Conservation (phyloP, 2,888 invertebrate genomes). For the Trisateles emortualis region DNA sequence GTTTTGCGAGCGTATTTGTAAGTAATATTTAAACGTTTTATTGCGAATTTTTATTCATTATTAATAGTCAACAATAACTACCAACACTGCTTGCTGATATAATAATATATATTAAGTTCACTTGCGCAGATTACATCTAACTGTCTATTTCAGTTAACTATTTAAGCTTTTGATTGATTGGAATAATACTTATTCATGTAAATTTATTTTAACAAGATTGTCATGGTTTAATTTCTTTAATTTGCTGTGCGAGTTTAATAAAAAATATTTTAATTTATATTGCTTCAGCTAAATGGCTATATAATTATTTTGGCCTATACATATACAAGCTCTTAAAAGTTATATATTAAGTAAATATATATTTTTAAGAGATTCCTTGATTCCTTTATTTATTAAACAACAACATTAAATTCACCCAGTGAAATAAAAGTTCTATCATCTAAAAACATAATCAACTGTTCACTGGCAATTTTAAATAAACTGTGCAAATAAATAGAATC, state of each 20-base stretch:
- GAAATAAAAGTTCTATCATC: too few species aligned
- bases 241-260: not conserved
- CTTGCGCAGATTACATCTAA: conserved; percentile 10
- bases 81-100: conserved; percentile 1
- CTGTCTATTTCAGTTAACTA: not conserved
- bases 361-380: too few species aligned
- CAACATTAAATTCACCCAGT: too few species aligned
- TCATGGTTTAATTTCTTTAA: not conserved
- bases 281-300: conserved; percentile 5
- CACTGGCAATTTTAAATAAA: too few species aligned
- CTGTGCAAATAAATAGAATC: too few species aligned
- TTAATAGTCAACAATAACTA: not conserved
- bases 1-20: not conserved
- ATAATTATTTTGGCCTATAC: not conserved
- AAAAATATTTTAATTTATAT: not conserved
- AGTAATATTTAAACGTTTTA: not conserved
- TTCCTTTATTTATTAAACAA: too few species aligned
- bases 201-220: not conserved
- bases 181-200: not conserved
- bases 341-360: too few species aligned
- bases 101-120: not conserved
- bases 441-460: too few species aligned
- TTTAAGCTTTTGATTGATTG: not conserved
- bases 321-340: too few species aligned
- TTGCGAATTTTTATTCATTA: conserved; percentile 3